Percentiles rank a stretch among this genome's conserved stretches.
Evolutionary conservation across 2,113 vertebrate genomes (phyloP).

Genomic region (Pituophis catenifer): DNA sequence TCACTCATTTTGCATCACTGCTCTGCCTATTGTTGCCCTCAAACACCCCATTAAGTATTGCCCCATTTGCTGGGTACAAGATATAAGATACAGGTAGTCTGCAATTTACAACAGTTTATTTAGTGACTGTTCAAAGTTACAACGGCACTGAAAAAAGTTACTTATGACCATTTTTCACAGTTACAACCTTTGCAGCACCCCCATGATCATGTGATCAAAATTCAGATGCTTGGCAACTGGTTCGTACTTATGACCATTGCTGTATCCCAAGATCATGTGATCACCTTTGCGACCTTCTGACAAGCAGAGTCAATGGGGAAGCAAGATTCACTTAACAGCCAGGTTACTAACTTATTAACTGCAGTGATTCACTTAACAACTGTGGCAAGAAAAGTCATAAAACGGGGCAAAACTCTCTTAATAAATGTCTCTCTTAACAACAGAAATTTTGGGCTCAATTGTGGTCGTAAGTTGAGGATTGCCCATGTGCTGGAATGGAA

Average conservation of each 20-base stretch:
- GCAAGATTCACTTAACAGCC: neutral
- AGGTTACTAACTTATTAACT: neutral
- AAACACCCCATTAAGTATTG: neutral
- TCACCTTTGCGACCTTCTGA: neutral
- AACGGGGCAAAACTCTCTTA: neutral
- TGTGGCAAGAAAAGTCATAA: neutral
- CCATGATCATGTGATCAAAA: neutral
- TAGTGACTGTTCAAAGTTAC: neutral
- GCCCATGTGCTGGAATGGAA: neutral
- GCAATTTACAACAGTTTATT: neutral
- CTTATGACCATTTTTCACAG: neutral
- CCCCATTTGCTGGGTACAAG: neutral
- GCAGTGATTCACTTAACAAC: neutral
- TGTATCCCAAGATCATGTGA: neutral
- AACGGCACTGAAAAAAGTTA: neutral
- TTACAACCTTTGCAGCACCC: neutral
- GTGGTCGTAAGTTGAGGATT: neutral
- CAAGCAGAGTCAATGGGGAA: neutral
- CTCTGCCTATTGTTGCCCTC: neutral
- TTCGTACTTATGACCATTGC: neutral
- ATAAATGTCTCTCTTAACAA: neutral
- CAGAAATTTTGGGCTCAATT: neutral
- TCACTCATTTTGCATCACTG: neutral
- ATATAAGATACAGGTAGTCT: neutral
- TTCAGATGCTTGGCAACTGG: neutral